Base-by-base conservation (phyloP, 2,888 invertebrate genomes). In the Cantharis rufa region DNA sequence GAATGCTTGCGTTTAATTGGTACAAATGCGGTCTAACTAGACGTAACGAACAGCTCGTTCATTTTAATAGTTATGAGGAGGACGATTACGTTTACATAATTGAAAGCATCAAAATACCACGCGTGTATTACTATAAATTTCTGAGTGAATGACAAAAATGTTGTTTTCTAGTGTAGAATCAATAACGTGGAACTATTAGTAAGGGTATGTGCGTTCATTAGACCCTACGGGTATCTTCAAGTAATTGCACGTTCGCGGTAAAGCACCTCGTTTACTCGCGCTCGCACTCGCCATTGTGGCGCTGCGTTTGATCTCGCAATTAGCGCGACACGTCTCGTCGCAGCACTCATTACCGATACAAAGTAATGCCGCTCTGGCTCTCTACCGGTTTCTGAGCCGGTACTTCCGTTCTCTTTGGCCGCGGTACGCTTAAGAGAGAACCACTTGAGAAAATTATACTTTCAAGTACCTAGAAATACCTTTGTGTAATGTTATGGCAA, bases 321-420 rank as follows among this genome's bases (percentile, higher is more conserved):
- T 85, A 86, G 84, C 82, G 83, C 84, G 84, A 85, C 85, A 84
- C 83, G 84, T 84, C 84, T 83, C 83, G 82, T 83, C 82, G 78
- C 78, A 82, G 80, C 82, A 81, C 83, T 83, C 82, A 84, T 84
- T 85, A 84, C 82, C 73, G 82, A 80, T 82, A 83, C 84, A 84
- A 84, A 85, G 84, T 83, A 81, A 82, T 78, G 84, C 84, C 84
- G 84, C 80, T 32, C 66, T 72, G 72, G 75, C 76, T 77, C 79
- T 79, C 79, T 79, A 78, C 78, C 78, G 77, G 76, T 78, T 75
- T 75, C 78, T 69, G 76, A 72, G 79, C 74, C 72, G 72, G 76
- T 69, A 76, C 79, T 77, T 76, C 79, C 79, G 79, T 76, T 78
- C 76, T 75, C 72, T 70, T 75, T 78, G 63, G 16, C 74, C 70